Base-by-base conservation (phyloP, 2,888 invertebrate genomes). In the Xestia rhomboidea region DNA sequence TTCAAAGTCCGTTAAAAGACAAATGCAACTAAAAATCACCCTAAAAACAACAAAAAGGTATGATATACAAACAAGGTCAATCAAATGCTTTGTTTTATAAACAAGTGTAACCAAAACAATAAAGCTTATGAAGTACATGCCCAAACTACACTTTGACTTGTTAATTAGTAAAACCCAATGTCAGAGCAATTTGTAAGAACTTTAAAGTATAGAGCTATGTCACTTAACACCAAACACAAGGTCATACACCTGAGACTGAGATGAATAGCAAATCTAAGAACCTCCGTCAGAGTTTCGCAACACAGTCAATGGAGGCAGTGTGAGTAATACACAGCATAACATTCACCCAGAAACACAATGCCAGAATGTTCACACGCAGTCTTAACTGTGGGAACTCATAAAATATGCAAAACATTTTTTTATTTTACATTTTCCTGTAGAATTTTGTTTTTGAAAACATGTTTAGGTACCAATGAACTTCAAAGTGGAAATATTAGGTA, bases 311-410 rank as follows among this genome's bases (percentile, higher is more conserved):
- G 89, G 91, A 85, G 87, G 83, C 77, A 85, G 89, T 90, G 90
- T 90, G 83, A 90, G 89, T 91, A 89, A 91, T 87, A 87, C 88
- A 89, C 90, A 89, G 89, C 90, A 90, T 90, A 93, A 93, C 94
- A 94, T 94, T 94, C 93, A 93, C 93, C 89, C 87, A 91, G 80
- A 92, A 90, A 90, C 81, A 94, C 96, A 96, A 96, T 96, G 95
- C 93, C 93, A 91, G 93, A 92, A 92, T 90, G 90, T 96, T 96
- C 96, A 93, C 96, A 96, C 94, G 92, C 93, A 83, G 91, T 90
- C 81, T 86, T 86, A 85, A 89, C 86, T 91, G 93, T 95, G 95
- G 90, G 94, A 93, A 93, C 87, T 83, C 83, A 77, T 85, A 86
- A 87, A 89, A 88, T 89, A 89, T 89, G 87, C 85, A 88, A 90